Conservation (phyloP, 2,113 vertebrate species). For the Brachypteracias leptosomus region DNA sequence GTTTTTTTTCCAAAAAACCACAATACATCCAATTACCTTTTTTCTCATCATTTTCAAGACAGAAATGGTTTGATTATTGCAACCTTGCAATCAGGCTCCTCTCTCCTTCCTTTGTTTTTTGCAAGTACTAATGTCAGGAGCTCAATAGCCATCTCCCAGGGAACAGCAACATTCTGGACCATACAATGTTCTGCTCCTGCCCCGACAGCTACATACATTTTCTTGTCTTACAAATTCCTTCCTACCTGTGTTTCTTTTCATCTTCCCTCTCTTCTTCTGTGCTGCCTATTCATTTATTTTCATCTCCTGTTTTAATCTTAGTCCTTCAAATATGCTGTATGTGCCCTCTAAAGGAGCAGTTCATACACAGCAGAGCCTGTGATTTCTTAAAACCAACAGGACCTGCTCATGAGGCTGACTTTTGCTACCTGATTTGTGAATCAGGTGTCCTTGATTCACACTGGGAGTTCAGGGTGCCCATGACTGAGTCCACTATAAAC, state of each 20-base stretch:
- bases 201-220: background rate
- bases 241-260: background rate
- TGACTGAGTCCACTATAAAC: background rate
- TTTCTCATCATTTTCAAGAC: constrained; percentile 18
- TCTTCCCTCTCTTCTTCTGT: background rate
- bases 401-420: background rate
- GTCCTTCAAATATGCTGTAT: constrained; percentile 10
- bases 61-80: constrained; percentile 12
- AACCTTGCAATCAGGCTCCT: constrained; percentile 8
- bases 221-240: background rate
- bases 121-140: background rate
- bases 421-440: background rate
- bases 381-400: background rate
- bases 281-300: constrained; percentile 49
- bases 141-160: background rate
- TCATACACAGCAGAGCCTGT: background rate
- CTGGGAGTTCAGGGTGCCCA: background rate
- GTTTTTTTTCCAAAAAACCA: background rate
- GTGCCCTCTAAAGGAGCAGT: background rate
- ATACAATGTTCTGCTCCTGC: background rate
- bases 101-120: background rate
- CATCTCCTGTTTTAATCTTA: background rate
- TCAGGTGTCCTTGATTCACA: background rate
- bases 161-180: background rate
- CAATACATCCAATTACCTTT: constrained; percentile 30